Base-by-base conservation (phyloP, 2,797 vertebrate species). In the Rhabdomys pumilio region DNA sequence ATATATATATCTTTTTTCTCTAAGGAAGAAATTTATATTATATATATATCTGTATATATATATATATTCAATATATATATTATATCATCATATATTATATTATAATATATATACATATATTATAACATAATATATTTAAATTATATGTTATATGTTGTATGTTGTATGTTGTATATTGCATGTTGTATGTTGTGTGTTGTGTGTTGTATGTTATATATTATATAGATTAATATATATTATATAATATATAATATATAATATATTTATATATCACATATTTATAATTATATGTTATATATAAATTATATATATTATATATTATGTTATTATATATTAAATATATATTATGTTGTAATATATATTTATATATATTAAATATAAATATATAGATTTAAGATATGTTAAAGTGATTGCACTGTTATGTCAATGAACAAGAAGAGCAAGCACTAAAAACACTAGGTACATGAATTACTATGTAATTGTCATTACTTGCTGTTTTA, bases 401-500 rank as follows among this genome's bases (percentile, higher is more conserved):
- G 20, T 84, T 38, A 65, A 94, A 88, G 67, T n/a, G 10, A n/a
- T 91, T 92, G 29, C 11, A 22, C 22, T 87, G 24, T 26, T 67
- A 14, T 57, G n/a, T 3, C 69, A 57, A 61, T 82, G 84, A 20
- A 83, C 41, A 57, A 57, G 57, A 94, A 10, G 17, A 90, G 8
- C 5, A 94, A 90, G 10, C 22, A 91, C 90, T 93, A 67, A 47
- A 87, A 85, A 47, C 41, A 0, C n/a, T 79, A 90, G n/a, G 17
- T 13, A 19, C 67, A n/a, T 50, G 0, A 17, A 69, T 73, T 77
- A 24, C 81, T 90, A 72, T 9, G 76, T 9, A 34, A 26, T 72
- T 95, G n/a, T 81, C 26, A 89, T 85, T 93, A 53, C 50, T 96
- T 93, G 67, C 4, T 6, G 0, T 47, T 47, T 93, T 14, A 80